Conservation (phyloP, 2,888 invertebrate species). For the Electrophaes corylata region DNA sequence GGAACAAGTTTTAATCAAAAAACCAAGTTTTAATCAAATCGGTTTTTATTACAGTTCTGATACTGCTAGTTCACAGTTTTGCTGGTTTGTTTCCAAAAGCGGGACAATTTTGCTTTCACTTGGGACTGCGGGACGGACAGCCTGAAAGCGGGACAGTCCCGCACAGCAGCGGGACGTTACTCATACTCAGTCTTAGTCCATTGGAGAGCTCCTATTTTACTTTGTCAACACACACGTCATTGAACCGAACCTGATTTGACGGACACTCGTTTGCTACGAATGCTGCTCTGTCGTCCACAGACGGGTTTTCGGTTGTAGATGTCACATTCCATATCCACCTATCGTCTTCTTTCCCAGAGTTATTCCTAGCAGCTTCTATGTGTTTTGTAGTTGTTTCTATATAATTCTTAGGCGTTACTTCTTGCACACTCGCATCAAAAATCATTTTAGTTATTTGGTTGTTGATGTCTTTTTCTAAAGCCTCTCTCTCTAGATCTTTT, state of each 20-base stretch:
- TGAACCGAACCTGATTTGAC: slow-evolving; percentile 39
- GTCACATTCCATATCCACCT: slow-evolving; percentile 39
- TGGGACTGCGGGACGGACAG: too few species aligned
- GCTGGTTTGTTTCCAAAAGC: too few species aligned
- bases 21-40: too few species aligned
- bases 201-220: too few species aligned
- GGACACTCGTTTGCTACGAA: slow-evolving; percentile 48
- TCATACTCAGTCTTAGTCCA: slow-evolving; percentile 30
- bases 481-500: slow-evolving; percentile 12
- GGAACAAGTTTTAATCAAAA: too few species aligned
- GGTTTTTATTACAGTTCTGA: too few species aligned
- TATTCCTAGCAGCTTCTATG: slow-evolving; percentile 28
- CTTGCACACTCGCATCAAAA: slow-evolving; percentile 15
- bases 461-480: slow-evolving; percentile 14
- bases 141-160: too few species aligned
- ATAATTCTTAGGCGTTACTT: slow-evolving; percentile 5
- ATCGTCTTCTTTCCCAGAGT: slow-evolving; percentile 22
- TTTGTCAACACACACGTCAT: slow-evolving; percentile 39
- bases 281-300: slow-evolving; percentile 46
- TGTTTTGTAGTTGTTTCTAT: slow-evolving; percentile 28
- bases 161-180: too few species aligned
- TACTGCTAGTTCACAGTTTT: too few species aligned
- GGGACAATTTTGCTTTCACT: too few species aligned
- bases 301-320: slow-evolving; percentile 18
- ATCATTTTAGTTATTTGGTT: slow-evolving; percentile 20